phyloP scores from a whole-genome alignment of 2,888 invertebrate genomes.

The Agrochola lychnidis region DNA sequence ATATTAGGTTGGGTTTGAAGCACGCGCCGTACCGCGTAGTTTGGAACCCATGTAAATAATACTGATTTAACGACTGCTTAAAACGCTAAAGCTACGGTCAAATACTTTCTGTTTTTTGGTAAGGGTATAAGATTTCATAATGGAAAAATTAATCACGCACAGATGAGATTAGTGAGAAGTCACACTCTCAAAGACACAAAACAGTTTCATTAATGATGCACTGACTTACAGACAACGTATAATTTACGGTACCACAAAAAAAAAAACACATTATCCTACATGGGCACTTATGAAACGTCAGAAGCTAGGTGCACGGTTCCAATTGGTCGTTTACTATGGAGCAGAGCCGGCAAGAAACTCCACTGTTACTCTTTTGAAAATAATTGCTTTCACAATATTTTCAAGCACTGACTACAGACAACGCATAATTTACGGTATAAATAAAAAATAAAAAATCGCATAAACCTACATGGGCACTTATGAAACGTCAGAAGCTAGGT shows the following conservation, averaged over 20 bases:
- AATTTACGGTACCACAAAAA: not conserved
- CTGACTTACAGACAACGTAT: not conserved
- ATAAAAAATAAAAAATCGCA: no score
- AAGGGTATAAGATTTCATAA: conserved; percentile 12
- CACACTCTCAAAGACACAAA: not conserved
- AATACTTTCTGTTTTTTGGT: conserved; percentile 69
- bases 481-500: no score
- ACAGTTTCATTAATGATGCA: not conserved
- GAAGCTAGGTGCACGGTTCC: no score
- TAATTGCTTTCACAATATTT: no score
- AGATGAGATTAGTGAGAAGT: no score
- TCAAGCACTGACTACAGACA: not conserved
- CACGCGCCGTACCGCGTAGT: conserved; percentile 77
- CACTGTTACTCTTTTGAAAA: no score
- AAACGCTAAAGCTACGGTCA: conserved; percentile 72
- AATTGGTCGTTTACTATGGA: no score
- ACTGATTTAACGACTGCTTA: conserved; percentile 79
- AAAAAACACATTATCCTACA: no score
- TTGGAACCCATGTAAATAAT: conserved; percentile 85
- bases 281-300: no score
- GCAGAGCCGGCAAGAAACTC: no score
- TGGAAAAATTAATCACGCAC: not conserved
- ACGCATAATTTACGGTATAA: not conserved
- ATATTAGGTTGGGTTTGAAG: conserved; percentile 81
- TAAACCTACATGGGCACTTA: no score